Evolutionary conservation across 2,888 invertebrate species (phyloP).

Genomic region (Machimus atricapillus): DNA sequence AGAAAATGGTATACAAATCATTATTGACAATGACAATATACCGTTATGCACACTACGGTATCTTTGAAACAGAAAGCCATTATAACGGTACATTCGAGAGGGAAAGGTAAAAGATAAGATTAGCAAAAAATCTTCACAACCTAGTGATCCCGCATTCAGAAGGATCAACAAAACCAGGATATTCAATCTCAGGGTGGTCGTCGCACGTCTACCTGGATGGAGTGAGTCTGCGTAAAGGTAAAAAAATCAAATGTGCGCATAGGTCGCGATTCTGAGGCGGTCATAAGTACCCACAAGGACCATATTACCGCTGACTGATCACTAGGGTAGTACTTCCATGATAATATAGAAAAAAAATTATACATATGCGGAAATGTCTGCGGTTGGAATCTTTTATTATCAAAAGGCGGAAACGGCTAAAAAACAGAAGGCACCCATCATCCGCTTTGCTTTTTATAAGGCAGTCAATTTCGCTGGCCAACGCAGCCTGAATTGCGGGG

Average conservation of each 20-base stretch:
- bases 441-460: conserved; percentile 29
- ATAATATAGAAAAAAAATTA: not conserved
- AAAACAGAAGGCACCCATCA: conserved; percentile 8
- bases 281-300: not conserved
- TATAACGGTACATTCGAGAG: conserved; percentile 19
- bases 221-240: not conserved
- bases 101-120: not conserved
- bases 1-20: not conserved
- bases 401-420: conserved; percentile 14
- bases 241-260: not conserved
- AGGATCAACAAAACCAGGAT: not conserved
- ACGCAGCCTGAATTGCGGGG: not conserved
- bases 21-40: not conserved
- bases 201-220: conserved; percentile 3
- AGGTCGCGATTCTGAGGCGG: not conserved
- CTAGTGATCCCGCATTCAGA: not conserved
- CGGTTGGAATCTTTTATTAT: not conserved
- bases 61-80: conserved; percentile 12
- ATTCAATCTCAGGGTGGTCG: conserved; percentile 18
- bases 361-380: conserved; percentile 12
- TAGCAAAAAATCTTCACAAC: not conserved
- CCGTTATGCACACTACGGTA: not conserved
- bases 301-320: not conserved
- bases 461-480: not conserved
- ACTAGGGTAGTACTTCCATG: not conserved